Evolutionary conservation across 2,888 invertebrate genomes (phyloP).

Genomic region (Chromoteleia sp.): DNA sequence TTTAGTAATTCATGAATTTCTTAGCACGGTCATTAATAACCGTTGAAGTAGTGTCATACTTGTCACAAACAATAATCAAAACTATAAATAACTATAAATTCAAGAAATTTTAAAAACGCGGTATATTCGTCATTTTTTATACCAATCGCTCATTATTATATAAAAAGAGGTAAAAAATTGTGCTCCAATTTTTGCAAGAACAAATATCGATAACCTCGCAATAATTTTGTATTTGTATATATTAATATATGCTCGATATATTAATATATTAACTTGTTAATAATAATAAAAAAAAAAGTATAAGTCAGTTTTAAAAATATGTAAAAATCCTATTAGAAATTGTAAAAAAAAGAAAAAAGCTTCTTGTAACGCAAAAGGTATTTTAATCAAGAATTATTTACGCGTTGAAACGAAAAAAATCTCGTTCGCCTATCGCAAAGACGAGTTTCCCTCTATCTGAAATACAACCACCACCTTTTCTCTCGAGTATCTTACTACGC

Average conservation of each 20-base stretch:
- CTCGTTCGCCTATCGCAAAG: background rate
- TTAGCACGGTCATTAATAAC: slow-evolving; percentile 38
- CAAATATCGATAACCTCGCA: too few species aligned
- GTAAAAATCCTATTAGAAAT: too few species aligned
- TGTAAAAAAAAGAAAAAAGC: too few species aligned
- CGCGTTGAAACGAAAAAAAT: slow-evolving; percentile 1
- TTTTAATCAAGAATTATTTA: background rate
- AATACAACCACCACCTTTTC: slow-evolving; percentile 16
- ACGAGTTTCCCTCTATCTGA: background rate
- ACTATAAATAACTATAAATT: background rate
- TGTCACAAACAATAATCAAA: background rate
- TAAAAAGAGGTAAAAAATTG: too few species aligned
- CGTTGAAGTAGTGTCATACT: slow-evolving; percentile 7
- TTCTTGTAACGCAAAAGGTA: background rate
- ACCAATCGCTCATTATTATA: too few species aligned
- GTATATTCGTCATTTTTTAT: too few species aligned
- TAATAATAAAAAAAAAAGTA: too few species aligned
- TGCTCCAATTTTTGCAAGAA: too few species aligned
- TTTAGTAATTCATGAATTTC: slow-evolving; percentile 52
- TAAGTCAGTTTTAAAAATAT: too few species aligned
- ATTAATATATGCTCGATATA: too few species aligned
- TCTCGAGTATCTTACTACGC: background rate
- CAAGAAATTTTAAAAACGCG: background rate
- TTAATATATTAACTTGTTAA: too few species aligned
- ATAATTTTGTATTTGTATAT: too few species aligned